phyloP scores from a whole-genome alignment of 2,797 vertebrate genomes.

The Thripadectes ignobilis region DNA sequence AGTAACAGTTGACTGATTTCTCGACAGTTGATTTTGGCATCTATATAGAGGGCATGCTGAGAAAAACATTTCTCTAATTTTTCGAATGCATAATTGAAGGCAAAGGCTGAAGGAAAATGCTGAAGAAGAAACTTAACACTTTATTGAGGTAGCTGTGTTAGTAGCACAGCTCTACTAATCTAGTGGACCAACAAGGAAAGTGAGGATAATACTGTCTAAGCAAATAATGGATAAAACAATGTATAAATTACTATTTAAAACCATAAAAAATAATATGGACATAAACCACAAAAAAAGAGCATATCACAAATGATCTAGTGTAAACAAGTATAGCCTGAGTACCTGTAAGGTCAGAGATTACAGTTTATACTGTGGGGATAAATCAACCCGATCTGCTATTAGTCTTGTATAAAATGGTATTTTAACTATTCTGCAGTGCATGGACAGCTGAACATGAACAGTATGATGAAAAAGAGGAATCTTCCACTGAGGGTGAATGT shows the following conservation, averaged over 20 bases:
- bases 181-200: not conserved
- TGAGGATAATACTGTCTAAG: not conserved
- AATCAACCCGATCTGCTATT: not conserved
- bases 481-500: not conserved
- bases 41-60: not conserved
- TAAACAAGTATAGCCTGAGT: not conserved
- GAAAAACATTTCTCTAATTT: not conserved
- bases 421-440: not conserved
- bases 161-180: not conserved
- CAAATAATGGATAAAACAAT: not conserved
- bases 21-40: not conserved
- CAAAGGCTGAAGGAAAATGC: not conserved
- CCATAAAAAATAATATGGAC: not conserved
- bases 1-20: not conserved
- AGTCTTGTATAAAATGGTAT: not conserved
- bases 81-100: not conserved
- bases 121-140: not conserved
- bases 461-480: not conserved
- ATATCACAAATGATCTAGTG: not conserved
- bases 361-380: not conserved
- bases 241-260: not conserved
- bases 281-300: not conserved
- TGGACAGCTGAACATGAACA: not conserved
- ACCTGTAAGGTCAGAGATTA: not conserved
- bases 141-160: not conserved